Percentiles rank a stretch among this genome's conserved stretches.
phyloP scores from a whole-genome alignment of 1,140 invertebrate genomes.

The Drosophila fuyamai region DNA sequence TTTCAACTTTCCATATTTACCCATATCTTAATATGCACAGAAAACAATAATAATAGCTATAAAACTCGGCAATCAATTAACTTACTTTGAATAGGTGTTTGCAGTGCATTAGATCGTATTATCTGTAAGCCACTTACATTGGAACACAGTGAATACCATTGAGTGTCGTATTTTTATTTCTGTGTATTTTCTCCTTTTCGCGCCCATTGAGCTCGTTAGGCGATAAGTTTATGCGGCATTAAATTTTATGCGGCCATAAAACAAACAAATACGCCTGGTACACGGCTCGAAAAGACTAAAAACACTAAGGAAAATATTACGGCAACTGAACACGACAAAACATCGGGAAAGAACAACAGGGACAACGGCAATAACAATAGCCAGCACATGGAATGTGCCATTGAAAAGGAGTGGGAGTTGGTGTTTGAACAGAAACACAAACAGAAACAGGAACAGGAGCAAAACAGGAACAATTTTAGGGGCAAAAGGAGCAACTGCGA shows the following conservation, averaged over 20 bases:
- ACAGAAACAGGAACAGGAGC: slow-evolving; percentile 3
- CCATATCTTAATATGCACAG: not conserved
- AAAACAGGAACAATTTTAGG: slow-evolving; percentile 9
- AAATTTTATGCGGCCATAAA: slow-evolving; percentile 81
- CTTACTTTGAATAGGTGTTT: no score
- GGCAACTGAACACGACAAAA: slow-evolving; percentile 72
- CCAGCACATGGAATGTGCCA: slow-evolving; percentile 21
- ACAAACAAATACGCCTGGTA: slow-evolving; percentile 72
- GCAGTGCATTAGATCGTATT: not conserved
- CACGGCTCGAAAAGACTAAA: slow-evolving; percentile 4
- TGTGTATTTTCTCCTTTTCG: slow-evolving; percentile 25
- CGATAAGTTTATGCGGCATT: slow-evolving; percentile 82
- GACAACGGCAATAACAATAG: slow-evolving; percentile 54
- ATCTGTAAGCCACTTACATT: not conserved
- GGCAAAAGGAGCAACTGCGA: slow-evolving; percentile 4
- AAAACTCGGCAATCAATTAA: no score
- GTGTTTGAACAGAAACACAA: no score
- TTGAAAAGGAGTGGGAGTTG: not conserved
- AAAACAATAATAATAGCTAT: no score
- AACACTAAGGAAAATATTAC: slow-evolving; percentile 59
- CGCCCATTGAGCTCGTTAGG: slow-evolving; percentile 71
- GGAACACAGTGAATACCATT: not conserved
- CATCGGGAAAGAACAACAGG: slow-evolving; percentile 15
- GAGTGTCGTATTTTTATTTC: not conserved
- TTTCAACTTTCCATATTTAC: not conserved